Percentiles rank a stretch among this genome's conserved stretches.
phyloP scores from a whole-genome alignment of 2,113 vertebrate genomes.

The zebrafish (Danio rerio) region DNA sequence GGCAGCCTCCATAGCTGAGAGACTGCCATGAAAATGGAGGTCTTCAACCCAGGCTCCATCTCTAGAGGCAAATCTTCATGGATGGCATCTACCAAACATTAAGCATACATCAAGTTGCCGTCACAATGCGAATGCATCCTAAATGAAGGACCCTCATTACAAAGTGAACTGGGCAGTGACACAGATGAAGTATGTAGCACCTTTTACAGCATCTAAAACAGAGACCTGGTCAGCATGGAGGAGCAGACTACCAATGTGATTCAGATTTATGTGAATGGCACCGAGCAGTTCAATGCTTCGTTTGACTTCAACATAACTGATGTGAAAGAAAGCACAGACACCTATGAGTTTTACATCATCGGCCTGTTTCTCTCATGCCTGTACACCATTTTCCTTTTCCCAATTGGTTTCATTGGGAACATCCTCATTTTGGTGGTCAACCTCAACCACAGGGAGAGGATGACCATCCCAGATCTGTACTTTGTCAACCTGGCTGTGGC shows the following conservation, averaged over 20 bases:
- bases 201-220: slow-evolving; percentile 56
- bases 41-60: slow-evolving; percentile 41
- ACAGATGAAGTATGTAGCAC: slow-evolving; percentile 71
- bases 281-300: slow-evolving; percentile 74
- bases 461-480: slow-evolving; percentile 98
- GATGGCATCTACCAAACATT: slow-evolving; percentile 58
- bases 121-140: slow-evolving; percentile 64
- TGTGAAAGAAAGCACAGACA: slow-evolving; percentile 72
- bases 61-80: slow-evolving; percentile 49
- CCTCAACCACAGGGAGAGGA: slow-evolving; percentile 92
- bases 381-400: slow-evolving; percentile 94
- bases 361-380: slow-evolving; percentile 93
- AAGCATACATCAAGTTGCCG: slow-evolving; percentile 48
- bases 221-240: slow-evolving; percentile 80
- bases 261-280: slow-evolving; percentile 77
- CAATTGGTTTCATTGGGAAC: slow-evolving; percentile 95
- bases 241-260: slow-evolving; percentile 66
- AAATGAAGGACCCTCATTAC: slow-evolving; percentile 63
- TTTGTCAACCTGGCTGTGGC: slow-evolving; percentile 94
- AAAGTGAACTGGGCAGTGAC: slow-evolving; percentile 56
- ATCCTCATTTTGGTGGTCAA: slow-evolving; percentile 95
- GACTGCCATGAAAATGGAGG: slow-evolving; percentile 61
- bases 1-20: slow-evolving; percentile 54
- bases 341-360: slow-evolving; percentile 84
- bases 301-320: slow-evolving; percentile 73